phyloP scores from a whole-genome alignment of 2,888 invertebrate genomes.

The Ceratothoa steindachneri region DNA sequence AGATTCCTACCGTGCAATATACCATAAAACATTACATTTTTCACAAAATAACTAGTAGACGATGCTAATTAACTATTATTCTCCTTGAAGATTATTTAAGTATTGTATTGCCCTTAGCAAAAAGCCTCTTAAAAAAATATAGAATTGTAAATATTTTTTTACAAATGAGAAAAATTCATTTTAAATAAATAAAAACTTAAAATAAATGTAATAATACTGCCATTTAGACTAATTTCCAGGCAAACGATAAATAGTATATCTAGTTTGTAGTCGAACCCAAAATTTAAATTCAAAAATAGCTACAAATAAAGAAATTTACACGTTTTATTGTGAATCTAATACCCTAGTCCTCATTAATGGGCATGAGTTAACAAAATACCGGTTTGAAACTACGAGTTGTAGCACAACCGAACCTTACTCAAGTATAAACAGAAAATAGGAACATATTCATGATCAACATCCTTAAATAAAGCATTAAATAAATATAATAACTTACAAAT shows the following conservation, averaged over 20 bases:
- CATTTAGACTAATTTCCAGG: background rate
- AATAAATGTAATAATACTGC: background rate
- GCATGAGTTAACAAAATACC: background rate
- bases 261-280: background rate
- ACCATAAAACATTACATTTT: too few species aligned
- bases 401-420: background rate
- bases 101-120: too few species aligned
- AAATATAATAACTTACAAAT: conserved; percentile 11
- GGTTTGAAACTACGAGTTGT: background rate
- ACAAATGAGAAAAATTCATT: too few species aligned
- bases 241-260: background rate
- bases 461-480: background rate
- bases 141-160: too few species aligned
- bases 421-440: background rate
- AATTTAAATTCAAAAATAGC: background rate
- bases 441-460: background rate
- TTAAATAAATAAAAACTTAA: background rate
- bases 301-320: background rate
- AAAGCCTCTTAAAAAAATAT: too few species aligned
- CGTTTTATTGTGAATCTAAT: background rate
- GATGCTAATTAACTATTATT: too few species aligned
- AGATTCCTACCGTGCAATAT: too few species aligned
- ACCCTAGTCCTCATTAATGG: background rate
- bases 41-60: too few species aligned
- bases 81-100: too few species aligned